Conservation (phyloP, 2,113 vertebrate species). For the Ranitomeya imitator region DNA sequence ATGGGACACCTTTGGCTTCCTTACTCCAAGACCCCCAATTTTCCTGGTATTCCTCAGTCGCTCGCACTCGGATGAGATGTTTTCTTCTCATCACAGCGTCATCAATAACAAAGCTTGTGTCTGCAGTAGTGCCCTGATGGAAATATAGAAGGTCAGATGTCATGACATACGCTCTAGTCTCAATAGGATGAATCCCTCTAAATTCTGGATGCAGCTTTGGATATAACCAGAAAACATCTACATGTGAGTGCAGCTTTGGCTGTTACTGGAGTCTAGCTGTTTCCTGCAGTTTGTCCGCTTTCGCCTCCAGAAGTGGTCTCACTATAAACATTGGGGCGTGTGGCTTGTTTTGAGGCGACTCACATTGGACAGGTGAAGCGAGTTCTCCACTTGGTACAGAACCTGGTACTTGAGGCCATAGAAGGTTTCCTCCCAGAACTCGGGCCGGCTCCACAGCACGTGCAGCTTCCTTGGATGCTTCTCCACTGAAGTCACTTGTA, state of each 20-base stretch:
- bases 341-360: neutral
- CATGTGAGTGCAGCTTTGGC: neutral
- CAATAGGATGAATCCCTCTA: too few relatives aligned
- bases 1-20: conserved; percentile 64
- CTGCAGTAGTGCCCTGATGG: neutral
- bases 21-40: conserved; percentile 73
- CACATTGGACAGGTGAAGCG: conserved; percentile 42
- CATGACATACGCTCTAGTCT: too few relatives aligned
- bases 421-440: conserved; percentile 66
- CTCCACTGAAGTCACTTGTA: conserved; percentile 60
- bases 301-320: neutral
- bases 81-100: conserved; percentile 59
- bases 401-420: conserved; percentile 71
- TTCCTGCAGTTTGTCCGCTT: neutral
- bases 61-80: conserved; percentile 70
- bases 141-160: neutral
- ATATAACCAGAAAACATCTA: neutral
- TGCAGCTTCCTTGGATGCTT: conserved; percentile 56
- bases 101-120: conserved; percentile 52
- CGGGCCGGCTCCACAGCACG: conserved; percentile 69
- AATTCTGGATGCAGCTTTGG: neutral
- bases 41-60: conserved; percentile 68
- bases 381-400: conserved; percentile 66
- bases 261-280: neutral
- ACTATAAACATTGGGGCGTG: too few relatives aligned